Conservation (phyloP, 2,888 invertebrate genomes). For the Himalopsyche anomala region DNA sequence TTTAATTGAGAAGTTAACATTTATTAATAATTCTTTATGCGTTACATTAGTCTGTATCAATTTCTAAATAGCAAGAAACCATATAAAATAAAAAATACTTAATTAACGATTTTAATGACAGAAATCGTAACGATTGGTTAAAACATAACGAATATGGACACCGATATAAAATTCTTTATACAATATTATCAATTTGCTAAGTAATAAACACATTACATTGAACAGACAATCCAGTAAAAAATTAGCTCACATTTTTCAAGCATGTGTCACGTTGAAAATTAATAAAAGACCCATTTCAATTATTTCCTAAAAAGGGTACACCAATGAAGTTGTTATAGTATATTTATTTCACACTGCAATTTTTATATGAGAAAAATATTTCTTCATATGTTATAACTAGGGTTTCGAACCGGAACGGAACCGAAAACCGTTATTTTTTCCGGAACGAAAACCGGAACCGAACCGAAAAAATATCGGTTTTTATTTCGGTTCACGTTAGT, state of each 20-base stretch:
- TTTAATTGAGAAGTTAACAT: too few relatives aligned
- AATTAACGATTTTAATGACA: background rate
- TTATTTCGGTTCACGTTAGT: too few relatives aligned
- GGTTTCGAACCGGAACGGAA: too few relatives aligned
- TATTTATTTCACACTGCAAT: background rate
- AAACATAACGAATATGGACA: background rate
- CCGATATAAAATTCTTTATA: constrained; percentile 8
- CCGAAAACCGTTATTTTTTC: too few relatives aligned
- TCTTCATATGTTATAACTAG: background rate
- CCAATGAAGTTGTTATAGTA: background rate
- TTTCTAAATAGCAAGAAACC: too few relatives aligned
- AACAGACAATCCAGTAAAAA: background rate
- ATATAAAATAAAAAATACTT: background rate
- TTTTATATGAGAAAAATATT: background rate
- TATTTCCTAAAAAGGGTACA: constrained; percentile 5
- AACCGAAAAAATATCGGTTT: too few relatives aligned
- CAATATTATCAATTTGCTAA: background rate
- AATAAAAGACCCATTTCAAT: constrained; percentile 6
- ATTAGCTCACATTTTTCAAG: background rate
- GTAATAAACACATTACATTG: constrained; percentile 32
- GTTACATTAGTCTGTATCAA: too few relatives aligned
- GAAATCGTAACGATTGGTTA: background rate
- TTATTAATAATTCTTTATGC: too few relatives aligned
- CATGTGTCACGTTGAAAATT: constrained; percentile 33
- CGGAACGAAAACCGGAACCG: too few relatives aligned